Base-by-base conservation (phyloP, 2,113 vertebrate genomes). In the Penelope pileata region DNA sequence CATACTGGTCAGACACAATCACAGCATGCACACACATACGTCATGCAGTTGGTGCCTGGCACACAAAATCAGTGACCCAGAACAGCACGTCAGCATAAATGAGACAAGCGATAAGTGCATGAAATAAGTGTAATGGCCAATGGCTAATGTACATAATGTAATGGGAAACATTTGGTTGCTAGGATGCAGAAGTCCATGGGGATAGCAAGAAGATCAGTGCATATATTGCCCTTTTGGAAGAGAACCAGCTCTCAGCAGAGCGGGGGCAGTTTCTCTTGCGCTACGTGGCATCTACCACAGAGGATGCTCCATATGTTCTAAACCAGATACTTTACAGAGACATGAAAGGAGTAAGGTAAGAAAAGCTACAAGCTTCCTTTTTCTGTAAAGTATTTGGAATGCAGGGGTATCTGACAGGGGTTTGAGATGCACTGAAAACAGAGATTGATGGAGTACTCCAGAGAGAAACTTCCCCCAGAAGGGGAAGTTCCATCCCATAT, bases 281-380 rank as follows among this genome's bases (percentile, higher is more conserved):
- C 58, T 98, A 98, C 3, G 96, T 98, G 89, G 98, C 98, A 19
- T 98, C 98, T 47, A 98, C 98, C 0, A 12, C 97, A 70, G 97
- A 98, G 0, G 97, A 98, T 76, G 98, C 97, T 73, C 97, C 96
- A 0, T 96, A 96, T 77, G 83, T 98, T 40, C 79, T 98, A 5
- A 98, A 98, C 83, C 94, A 83, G 91, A 90, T 81, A 8, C 98
- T 98, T 62, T 97, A 97, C 78, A 97, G 94, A 82, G 97, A 98
- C 72, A 98, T 98, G 98, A 94, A 97, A 51, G 98, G 98, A 80
- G 93, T 98, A 67, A 98, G 98, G 98, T 98, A 95, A 96, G 97
- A 80, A 86, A 91, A 73, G 60, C 42, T 79, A 19, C 62, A 59
- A 42, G 17, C 40, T 42, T 96, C 64, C 14, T 66, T 84, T 50